Conservation (phyloP, 2,797 vertebrate genomes). For the Heteromormyrus szaboi region DNA sequence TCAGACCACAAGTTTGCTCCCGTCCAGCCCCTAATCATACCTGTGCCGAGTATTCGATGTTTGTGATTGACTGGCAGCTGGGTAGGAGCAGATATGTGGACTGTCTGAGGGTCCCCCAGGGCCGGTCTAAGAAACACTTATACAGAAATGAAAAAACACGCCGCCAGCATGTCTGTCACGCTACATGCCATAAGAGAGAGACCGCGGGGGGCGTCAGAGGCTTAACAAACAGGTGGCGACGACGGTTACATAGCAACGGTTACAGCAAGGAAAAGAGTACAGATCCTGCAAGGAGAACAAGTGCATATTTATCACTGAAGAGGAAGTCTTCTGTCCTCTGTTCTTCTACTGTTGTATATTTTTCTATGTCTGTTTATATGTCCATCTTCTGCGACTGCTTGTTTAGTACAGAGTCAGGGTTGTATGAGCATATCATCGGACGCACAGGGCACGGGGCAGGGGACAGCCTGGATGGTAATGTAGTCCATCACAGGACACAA, state of each 20-base stretch:
- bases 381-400: neutral
- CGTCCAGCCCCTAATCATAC: too few species aligned
- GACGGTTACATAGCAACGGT: neutral
- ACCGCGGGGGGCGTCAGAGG: neutral
- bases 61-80: neutral
- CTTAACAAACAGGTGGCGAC: neutral
- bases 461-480: neutral
- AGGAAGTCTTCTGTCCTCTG: neutral
- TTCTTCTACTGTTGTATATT: neutral
- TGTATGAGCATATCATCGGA: neutral
- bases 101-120: neutral
- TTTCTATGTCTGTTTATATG: neutral
- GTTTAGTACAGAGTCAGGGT: neutral
- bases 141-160: neutral
- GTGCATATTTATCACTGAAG: neutral
- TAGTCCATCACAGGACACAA: neutral
- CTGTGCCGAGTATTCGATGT: neutral
- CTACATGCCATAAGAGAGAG: neutral
- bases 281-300: neutral
- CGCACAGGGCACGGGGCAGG: neutral
- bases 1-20: too few species aligned
- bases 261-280: neutral
- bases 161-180: neutral
- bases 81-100: neutral
- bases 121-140: too few species aligned